These are phyloP conservation scores for Eristalis pertinax DNA, from an alignment of 2,888 invertebrate genomes.

Conservation along the genomic window DNA sequence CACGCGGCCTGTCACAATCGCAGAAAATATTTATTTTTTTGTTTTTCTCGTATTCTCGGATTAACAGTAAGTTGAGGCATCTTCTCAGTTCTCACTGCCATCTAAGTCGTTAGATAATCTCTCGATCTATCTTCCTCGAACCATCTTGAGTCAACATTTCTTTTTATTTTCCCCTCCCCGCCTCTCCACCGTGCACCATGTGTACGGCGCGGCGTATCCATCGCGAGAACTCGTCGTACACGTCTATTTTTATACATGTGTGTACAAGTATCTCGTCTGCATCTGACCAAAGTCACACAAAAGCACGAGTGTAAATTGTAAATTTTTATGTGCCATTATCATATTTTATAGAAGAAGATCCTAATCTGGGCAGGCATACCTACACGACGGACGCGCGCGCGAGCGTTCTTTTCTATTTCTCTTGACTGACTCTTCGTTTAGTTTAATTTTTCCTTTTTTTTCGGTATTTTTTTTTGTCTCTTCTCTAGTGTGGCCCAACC, in stretches of 20 bases:
- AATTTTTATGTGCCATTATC: constrained; percentile 67
- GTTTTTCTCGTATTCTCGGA: not conserved
- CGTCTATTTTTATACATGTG: constrained; percentile 40
- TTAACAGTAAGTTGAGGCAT: constrained; percentile 8
- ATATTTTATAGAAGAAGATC: constrained; percentile 68
- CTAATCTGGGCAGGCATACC: constrained; percentile 67
- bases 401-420: constrained; percentile 26
- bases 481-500: constrained; percentile 54
- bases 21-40: not conserved
- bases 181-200: not conserved
- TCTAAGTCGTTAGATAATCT: constrained; percentile 5
- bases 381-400: constrained; percentile 58
- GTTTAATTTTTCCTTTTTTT: constrained; percentile 2
- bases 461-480: not conserved
- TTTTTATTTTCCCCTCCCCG: not conserved
- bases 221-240: not conserved
- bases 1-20: not conserved
- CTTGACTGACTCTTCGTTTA: constrained; percentile 17
- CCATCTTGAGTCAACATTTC: constrained; percentile 49
- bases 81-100: not conserved
- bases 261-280: constrained; percentile 12
- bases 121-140: constrained; percentile 22
- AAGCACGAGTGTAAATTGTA: constrained; percentile 67
- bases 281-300: constrained; percentile 43
- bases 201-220: not conserved